A percentile compares a stretch with the other conserved stretches of the same genome.
Evolutionary conservation across 2,888 invertebrate genomes (phyloP).

Genomic region (Spialia ferax): DNA sequence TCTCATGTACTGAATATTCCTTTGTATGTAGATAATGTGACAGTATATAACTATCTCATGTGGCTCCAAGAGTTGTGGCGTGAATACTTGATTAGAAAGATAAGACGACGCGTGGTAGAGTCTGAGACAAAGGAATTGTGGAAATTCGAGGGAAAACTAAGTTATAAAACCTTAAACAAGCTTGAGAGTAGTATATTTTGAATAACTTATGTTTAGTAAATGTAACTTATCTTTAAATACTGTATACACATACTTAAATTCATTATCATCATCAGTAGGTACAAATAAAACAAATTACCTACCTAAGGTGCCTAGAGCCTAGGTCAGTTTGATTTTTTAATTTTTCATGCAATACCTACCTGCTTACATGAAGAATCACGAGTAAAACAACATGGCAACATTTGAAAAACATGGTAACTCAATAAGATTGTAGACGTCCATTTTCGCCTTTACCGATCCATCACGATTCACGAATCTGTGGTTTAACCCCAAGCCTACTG

Average conservation of each 20-base stretch:
- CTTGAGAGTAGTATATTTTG: no score
- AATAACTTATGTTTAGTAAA: no score
- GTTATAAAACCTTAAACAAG: not conserved
- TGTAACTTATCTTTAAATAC: no score
- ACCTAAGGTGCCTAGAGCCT: no score
- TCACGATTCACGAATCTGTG: slow-evolving; percentile 75
- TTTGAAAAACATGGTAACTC: no score
- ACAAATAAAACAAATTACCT: no score
- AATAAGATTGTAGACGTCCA: slow-evolving; percentile 5
- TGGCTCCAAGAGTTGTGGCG: slow-evolving; percentile 10
- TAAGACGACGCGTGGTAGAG: slow-evolving; percentile 9
- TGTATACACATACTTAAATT: no score
- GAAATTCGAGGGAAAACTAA: not conserved
- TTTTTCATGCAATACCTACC: no score
- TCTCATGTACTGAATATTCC: slow-evolving; percentile 42
- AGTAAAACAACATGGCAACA: no score
- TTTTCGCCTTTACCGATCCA: slow-evolving; percentile 63
- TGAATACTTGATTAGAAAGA: slow-evolving; percentile 33
- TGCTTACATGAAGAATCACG: not conserved
- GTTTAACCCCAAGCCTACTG: slow-evolving; percentile 43
- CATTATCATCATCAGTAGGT: no score
- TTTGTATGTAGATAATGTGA: slow-evolving; percentile 40
- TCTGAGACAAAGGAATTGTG: slow-evolving; percentile 13
- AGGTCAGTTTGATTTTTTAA: no score
- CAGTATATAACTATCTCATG: slow-evolving; percentile 22